Percentiles rank a stretch among this genome's conserved stretches.
These are phyloP conservation scores for Rhadina sibilatrix DNA, from an alignment of 2,113 vertebrate species.

Conservation along the genomic window DNA sequence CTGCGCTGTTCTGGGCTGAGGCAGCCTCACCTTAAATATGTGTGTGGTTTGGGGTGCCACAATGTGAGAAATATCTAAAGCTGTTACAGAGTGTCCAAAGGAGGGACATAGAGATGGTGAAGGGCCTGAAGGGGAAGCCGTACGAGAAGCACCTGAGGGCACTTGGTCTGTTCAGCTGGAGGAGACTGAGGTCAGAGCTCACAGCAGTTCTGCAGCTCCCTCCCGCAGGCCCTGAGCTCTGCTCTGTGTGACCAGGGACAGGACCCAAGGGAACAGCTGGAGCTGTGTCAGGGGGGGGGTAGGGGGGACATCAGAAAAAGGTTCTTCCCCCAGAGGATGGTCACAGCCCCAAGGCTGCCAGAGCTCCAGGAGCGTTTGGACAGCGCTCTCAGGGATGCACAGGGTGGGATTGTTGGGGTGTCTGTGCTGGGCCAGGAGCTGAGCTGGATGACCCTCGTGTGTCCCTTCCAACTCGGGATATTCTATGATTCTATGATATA, in stretches of 20 bases:
- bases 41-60: not conserved
- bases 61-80: not conserved
- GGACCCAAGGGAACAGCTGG: fast-evolving
- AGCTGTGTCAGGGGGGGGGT: not conserved
- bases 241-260: not conserved
- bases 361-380: fast-evolving
- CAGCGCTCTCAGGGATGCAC: fast-evolving
- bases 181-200: not conserved
- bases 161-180: not conserved
- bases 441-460: not conserved
- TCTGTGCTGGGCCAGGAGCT: not conserved
- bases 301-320: not conserved
- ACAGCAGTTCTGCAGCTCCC: not conserved
- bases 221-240: not conserved
- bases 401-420: not conserved
- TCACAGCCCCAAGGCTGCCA: not conserved
- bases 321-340: not conserved
- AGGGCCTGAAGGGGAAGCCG: not conserved
- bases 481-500: not conserved
- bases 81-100: not conserved
- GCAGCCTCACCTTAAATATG: not conserved
- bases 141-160: fast-evolving
- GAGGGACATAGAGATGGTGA: not conserved
- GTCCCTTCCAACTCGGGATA: not conserved
- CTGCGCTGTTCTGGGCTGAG: not conserved